Evolutionary conservation across 1,140 invertebrate genomes (phyloP), one percentile per base, ranked within the genome.

Genomic region (Trigoniulus corallinus): DNA sequence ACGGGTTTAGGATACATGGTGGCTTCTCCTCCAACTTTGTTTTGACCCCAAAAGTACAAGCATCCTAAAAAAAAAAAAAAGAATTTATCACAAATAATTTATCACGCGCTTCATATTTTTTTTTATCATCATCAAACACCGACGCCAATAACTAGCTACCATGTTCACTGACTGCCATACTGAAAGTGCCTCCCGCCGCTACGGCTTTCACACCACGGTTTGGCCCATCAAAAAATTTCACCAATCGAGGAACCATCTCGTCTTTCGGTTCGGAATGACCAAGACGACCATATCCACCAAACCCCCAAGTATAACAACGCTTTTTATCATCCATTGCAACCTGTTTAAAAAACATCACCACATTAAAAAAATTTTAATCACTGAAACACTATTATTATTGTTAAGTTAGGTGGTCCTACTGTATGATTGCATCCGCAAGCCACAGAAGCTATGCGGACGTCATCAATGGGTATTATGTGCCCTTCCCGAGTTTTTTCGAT

Each of bases 1-100:
- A 95, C 81, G 3, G 88, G 85, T 65, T 95, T 94, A 0, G 89
- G 89, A 64, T 95, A 95, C 89, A 95, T 94, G 57, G 88, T 89
- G 1, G 88, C 89, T 63, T 94, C 88, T 0, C 89, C 89, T 1
- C 84, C 84, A 25, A 85, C 78, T 64, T 92, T 93, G 0, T 83
- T 87, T 64, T 89, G 85, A 0, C 89, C 89, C 70, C 91, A 93
- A 60, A 94, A 74, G 62, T 81, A 85, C 2, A 88, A 67, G 22
- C 61, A 61, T 48, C 65, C 66, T 68, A 56, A 45, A 55, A 60
- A 53, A 45, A 48, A 34, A 34, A 52, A 25, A 20, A 29, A 47
- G 18, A 52, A 24, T n/a, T n/a, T 3, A 20, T 21, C 21, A 52
- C n/a, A 12, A 15, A n/a, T 34, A n/a, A 12, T 15, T 44, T 15